These are phyloP conservation scores for Phaethon lepturus DNA, from an alignment of 2,113 vertebrate genomes.

Conservation along the genomic window DNA sequence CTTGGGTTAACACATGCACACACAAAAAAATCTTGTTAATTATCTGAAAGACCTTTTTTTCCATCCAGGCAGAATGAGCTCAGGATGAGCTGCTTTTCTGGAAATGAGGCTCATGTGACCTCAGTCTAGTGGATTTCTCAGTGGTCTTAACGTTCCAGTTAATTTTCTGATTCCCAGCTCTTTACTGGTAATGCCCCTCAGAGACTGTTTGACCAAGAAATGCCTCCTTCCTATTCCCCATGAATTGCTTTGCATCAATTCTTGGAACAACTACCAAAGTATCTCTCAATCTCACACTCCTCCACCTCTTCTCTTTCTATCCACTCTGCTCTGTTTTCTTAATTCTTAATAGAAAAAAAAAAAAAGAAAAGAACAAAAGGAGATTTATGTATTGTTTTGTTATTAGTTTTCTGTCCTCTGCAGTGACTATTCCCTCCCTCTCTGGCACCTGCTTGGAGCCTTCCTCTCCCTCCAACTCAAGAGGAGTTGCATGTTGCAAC, in stretches of 20 bases:
- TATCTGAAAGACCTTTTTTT: background rate
- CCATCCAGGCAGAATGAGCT: background rate
- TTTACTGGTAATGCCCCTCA: background rate
- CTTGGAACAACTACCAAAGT: background rate
- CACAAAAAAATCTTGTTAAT: background rate
- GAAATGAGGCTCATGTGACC: background rate
- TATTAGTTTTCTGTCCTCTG: background rate
- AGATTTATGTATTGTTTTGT: background rate
- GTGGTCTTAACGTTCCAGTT: background rate
- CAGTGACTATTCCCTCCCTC: background rate
- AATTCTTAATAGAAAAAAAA: no score
- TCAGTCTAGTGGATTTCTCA: background rate
- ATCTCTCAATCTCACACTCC: background rate
- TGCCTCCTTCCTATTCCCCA: background rate
- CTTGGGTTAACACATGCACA: background rate
- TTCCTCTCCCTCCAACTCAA: background rate
- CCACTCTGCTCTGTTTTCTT: background rate
- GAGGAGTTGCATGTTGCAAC: slow-evolving; percentile 47
- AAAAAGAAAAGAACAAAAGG: no score
- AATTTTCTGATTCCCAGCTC: background rate
- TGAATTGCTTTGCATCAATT: background rate
- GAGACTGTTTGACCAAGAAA: background rate
- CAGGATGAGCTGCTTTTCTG: background rate
- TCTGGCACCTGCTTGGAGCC: background rate
- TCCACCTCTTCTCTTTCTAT: background rate